These are phyloP conservation scores for Eupithecia insigniata DNA, from an alignment of 2,888 invertebrate genomes.

Conservation along the genomic window DNA sequence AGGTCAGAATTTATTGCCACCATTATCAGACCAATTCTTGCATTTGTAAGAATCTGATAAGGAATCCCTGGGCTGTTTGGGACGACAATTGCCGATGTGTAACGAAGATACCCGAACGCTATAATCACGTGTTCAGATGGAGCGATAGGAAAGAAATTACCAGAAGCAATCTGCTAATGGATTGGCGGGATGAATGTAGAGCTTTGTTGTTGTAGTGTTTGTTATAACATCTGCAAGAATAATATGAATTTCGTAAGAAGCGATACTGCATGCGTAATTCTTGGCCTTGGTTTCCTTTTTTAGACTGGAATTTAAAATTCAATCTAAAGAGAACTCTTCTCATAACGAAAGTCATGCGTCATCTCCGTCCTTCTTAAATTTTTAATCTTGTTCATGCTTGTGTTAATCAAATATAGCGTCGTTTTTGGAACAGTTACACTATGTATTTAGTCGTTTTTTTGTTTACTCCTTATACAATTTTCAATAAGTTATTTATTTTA, in stretches of 20 bases:
- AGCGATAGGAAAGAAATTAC: constrained; percentile 46
- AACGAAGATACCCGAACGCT: constrained; percentile 59
- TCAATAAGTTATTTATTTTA: no score
- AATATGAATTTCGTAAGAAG: not conserved
- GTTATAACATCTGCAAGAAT: constrained; percentile 1
- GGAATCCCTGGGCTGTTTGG: constrained; percentile 51
- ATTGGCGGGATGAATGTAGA: constrained; percentile 21
- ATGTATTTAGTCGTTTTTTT: no score
- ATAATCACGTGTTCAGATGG: constrained; percentile 51
- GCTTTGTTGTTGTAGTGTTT: constrained; percentile 1
- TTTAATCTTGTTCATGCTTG: no score
- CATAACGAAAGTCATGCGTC: not conserved
- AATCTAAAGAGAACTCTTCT: not conserved
- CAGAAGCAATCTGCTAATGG: constrained; percentile 46
- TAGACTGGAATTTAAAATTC: not conserved
- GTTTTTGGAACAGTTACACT: no score
- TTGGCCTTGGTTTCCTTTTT: not conserved
- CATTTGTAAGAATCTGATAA: constrained; percentile 61
- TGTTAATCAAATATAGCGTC: no score
- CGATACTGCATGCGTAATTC: not conserved
- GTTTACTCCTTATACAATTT: no score
- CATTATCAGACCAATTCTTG: constrained; percentile 66
- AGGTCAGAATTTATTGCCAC: constrained; percentile 62
- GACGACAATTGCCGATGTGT: constrained; percentile 61
- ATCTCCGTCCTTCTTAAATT: not conserved